A percentile compares a stretch with the other conserved stretches of the same genome.
Evolutionary conservation across 2,888 invertebrate genomes (phyloP).

Genomic region (Crocallis elinguaria): DNA sequence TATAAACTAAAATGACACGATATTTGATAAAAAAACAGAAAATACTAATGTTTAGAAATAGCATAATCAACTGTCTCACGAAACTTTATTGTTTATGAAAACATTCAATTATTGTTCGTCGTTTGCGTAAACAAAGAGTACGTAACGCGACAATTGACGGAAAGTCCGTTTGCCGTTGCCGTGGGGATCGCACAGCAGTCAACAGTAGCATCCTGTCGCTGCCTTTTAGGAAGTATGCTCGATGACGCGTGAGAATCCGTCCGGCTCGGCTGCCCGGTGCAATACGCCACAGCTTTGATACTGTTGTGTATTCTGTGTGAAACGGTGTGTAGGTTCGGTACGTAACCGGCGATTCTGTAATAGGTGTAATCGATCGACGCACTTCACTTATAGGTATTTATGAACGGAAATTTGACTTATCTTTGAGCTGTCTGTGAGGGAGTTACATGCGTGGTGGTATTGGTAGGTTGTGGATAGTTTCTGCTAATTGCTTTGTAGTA

Average conservation of each 20-base stretch:
- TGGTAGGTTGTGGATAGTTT: no score
- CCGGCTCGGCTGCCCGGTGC: slow-evolving; percentile 11
- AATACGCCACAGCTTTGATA: slow-evolving; percentile 18
- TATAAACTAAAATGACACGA: no score
- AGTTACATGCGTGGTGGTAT: no score
- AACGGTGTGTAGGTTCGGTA: background rate
- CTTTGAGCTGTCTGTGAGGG: no score
- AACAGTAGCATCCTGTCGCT: slow-evolving; percentile 41
- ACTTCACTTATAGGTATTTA: background rate
- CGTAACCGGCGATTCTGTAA: background rate
- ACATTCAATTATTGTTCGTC: background rate
- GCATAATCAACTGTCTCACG: background rate
- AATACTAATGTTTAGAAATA: no score
- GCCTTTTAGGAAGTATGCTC: slow-evolving; percentile 44
- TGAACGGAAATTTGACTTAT: no score
- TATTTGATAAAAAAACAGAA: no score
- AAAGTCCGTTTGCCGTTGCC: slow-evolving; percentile 21
- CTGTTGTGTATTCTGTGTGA: background rate
- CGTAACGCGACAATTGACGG: slow-evolving; percentile 16
- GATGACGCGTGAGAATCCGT: slow-evolving; percentile 41
- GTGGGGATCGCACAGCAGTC: slow-evolving; percentile 8
- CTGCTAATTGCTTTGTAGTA: no score
- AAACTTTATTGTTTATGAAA: background rate
- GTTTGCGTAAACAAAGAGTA: background rate
- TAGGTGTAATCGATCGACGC: slow-evolving; percentile 1